phyloP scores from a whole-genome alignment of 2,888 invertebrate genomes.

The Scaptomyza tumidula region DNA sequence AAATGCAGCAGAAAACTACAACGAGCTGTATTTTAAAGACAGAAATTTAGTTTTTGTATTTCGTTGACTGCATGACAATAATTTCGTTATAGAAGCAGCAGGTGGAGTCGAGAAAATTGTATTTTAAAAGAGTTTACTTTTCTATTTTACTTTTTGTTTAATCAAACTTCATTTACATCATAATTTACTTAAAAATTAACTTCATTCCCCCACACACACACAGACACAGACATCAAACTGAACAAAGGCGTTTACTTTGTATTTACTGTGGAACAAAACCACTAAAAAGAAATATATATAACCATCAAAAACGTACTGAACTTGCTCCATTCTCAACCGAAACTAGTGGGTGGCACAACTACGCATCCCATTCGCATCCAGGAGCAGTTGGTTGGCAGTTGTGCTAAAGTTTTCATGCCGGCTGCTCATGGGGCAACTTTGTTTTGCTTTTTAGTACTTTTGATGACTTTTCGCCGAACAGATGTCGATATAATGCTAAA shows the following conservation, averaged over 20 bases:
- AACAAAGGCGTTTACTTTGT: constrained; percentile 48
- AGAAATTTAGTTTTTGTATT: neutral
- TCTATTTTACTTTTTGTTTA: neutral
- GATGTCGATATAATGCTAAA: constrained; percentile 81
- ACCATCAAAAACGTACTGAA: constrained; percentile 8
- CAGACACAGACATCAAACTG: neutral
- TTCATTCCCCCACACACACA: neutral
- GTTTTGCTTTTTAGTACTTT: constrained; percentile 80
- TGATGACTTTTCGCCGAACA: constrained; percentile 80
- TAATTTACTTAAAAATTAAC: constrained; percentile 52
- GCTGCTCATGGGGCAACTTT: constrained; percentile 75
- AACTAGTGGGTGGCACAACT: neutral
- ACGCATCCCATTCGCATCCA: constrained; percentile 26
- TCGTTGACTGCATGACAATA: neutral
- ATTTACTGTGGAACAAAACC: constrained; percentile 33
- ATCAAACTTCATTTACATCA: constrained; percentile 60
- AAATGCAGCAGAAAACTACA: constrained; percentile 22
- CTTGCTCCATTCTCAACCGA: constrained; percentile 14
- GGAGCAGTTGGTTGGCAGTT: constrained; percentile 38
- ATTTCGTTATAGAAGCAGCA: too few relatives aligned
- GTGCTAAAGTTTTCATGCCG: constrained; percentile 50
- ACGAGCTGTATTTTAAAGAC: constrained; percentile 8
- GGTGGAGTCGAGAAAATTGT: too few relatives aligned
- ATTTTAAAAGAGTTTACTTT: neutral
- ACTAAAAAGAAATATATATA: constrained; percentile 45